Evolutionary conservation across 1,140 invertebrate species (phyloP).

Genomic region (Tetraneura akinire): DNA sequence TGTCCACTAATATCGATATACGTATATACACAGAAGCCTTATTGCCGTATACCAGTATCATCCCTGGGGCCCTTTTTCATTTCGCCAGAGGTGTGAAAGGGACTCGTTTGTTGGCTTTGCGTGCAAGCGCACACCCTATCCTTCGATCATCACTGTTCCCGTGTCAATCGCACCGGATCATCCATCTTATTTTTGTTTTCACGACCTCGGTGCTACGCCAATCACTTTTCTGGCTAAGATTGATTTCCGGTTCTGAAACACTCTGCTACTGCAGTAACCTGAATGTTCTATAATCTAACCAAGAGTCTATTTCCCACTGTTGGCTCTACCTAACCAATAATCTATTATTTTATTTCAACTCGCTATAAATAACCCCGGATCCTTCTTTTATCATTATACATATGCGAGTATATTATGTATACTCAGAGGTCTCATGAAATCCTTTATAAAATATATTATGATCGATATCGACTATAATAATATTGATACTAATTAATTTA

Average conservation of each 20-base stretch:
- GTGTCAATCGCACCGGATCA: slow-evolving; percentile 17
- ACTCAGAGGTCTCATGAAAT: too few relatives aligned
- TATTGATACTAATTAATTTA: not conserved
- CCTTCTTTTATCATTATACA: too few relatives aligned
- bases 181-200: slow-evolving; percentile 49
- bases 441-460: not conserved
- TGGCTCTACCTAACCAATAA: too few relatives aligned
- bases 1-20: not conserved
- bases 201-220: slow-evolving; percentile 30
- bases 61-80: slow-evolving; percentile 38
- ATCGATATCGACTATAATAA: not conserved
- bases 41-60: not conserved
- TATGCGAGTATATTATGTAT: too few relatives aligned
- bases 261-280: not conserved
- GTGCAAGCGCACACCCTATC: not conserved
- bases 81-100: slow-evolving; percentile 32
- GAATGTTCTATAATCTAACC: slow-evolving; percentile 32
- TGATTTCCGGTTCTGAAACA: slow-evolving; percentile 26
- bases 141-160: slow-evolving; percentile 7
- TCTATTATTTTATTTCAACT: not conserved
- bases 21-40: not conserved
- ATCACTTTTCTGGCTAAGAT: slow-evolving; percentile 43
- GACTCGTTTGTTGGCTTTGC: slow-evolving; percentile 46
- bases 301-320: not conserved
- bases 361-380: too few relatives aligned